phyloP scores from a whole-genome alignment of 2,113 vertebrate species.

The Microcebus griseorufus region DNA sequence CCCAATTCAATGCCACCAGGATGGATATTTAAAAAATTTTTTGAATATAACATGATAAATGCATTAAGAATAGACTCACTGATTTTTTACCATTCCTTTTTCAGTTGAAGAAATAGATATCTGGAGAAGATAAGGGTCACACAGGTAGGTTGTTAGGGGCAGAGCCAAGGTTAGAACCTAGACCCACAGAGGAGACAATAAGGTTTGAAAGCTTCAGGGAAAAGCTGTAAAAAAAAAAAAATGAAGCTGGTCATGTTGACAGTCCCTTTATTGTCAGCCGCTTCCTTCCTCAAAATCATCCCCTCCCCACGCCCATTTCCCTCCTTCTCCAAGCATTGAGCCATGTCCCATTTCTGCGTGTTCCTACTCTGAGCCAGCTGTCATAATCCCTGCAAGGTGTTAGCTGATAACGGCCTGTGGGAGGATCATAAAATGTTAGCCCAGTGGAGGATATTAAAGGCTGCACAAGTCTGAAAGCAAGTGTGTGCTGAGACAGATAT shows the following conservation, averaged over 20 bases:
- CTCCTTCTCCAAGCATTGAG: neutral
- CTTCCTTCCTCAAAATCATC: neutral
- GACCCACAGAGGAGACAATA: neutral
- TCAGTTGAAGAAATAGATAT: neutral
- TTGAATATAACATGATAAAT: neutral
- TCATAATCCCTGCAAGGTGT: slow-evolving; percentile 57
- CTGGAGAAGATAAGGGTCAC: neutral
- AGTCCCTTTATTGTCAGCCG: neutral
- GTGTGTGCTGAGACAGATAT: neutral
- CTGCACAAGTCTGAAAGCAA: neutral
- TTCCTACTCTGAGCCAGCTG: slow-evolving; percentile 14
- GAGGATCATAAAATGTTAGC: neutral
- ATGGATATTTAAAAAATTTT: neutral
- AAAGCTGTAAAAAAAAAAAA: neutral
- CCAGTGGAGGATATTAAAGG: neutral
- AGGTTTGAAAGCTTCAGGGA: neutral
- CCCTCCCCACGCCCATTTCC: neutral
- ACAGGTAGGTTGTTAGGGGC: neutral
- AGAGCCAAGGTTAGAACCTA: neutral
- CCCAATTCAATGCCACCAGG: neutral
- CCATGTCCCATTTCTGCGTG: neutral
- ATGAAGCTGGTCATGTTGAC: neutral
- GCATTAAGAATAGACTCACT: neutral
- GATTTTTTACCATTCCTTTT: neutral
- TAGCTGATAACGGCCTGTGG: slow-evolving; percentile 20